These are phyloP conservation scores for Pollenia griseotomentosa DNA, from an alignment of 2,888 invertebrate genomes.

Conservation along the genomic window DNA sequence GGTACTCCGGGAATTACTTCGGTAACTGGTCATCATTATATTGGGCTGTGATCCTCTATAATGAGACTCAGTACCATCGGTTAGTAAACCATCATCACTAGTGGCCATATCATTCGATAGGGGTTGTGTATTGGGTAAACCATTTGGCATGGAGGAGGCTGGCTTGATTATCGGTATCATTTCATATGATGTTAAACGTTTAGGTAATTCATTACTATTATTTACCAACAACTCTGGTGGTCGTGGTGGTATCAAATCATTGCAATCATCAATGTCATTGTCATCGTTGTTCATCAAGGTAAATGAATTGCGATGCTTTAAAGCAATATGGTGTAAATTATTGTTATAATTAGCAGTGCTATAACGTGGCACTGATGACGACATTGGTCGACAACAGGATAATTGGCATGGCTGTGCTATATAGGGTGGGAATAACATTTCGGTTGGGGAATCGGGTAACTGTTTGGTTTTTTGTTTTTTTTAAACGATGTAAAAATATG, in stretches of 20 bases:
- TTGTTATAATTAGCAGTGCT: constrained; percentile 71
- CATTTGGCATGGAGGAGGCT: constrained; percentile 83
- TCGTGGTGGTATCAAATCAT: constrained; percentile 80
- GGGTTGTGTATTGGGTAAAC: constrained; percentile 77
- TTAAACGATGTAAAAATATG: constrained; percentile 26
- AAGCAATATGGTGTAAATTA: constrained; percentile 43
- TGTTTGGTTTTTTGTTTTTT: constrained; percentile 69
- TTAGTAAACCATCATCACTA: constrained; percentile 62
- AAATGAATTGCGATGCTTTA: constrained; percentile 77
- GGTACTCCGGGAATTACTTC: constrained; percentile 57
- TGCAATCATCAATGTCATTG: constrained; percentile 63
- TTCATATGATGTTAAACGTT: constrained; percentile 79
- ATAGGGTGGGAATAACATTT: constrained; percentile 84
- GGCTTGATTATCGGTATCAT: constrained; percentile 83
- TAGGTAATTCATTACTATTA: constrained; percentile 72
- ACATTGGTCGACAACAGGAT: constrained; percentile 83
- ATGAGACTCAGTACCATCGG: constrained; percentile 75
- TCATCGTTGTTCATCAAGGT: constrained; percentile 70
- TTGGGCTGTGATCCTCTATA: constrained; percentile 82
- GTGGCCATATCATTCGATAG: constrained; percentile 53
- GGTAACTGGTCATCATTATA: constrained; percentile 74
- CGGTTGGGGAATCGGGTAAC: constrained; percentile 83
- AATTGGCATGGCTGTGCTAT: constrained; percentile 83
- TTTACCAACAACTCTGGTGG: constrained; percentile 76
- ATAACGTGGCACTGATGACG: constrained; percentile 82